Evolutionary conservation across 1,140 invertebrate species (phyloP).

Genomic region (Trichonephila inaurata): DNA sequence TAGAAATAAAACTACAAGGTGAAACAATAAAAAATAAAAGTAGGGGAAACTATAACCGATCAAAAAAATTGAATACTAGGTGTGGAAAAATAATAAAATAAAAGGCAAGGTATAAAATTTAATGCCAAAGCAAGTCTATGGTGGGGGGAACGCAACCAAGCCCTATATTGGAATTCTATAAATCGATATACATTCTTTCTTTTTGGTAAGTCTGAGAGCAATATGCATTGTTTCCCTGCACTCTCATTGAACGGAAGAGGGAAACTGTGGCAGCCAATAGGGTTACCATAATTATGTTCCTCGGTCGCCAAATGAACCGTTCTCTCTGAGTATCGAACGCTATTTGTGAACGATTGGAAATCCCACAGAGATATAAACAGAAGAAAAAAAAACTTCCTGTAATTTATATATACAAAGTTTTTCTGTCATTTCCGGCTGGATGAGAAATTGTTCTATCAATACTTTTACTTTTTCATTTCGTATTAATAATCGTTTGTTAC

Average conservation of each 20-base stretch:
- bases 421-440: too few relatives aligned
- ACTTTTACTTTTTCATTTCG: too few relatives aligned
- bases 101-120: conserved; percentile 65
- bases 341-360: not conserved
- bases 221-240: conserved; percentile 67
- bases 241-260: conserved; percentile 9
- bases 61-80: conserved; percentile 57
- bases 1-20: conserved; percentile 17
- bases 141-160: not conserved
- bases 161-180: conserved; percentile 64
- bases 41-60: conserved; percentile 29
- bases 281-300: conserved; percentile 46
- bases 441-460: too few relatives aligned
- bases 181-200: conserved; percentile 47
- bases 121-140: conserved; percentile 64
- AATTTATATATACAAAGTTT: too few relatives aligned
- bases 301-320: not conserved
- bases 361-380: not conserved
- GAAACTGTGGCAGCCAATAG: not conserved
- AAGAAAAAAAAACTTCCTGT: too few relatives aligned
- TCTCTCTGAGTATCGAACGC: not conserved
- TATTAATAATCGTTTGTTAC: too few relatives aligned
- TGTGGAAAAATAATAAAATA: conserved; percentile 67
- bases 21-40: conserved; percentile 15
- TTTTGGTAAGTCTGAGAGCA: conserved; percentile 56